A percentile compares a stretch with the other conserved stretches of the same genome.
phyloP scores from a whole-genome alignment of 2,888 invertebrate genomes.

The Keiferia lycopersicella region DNA sequence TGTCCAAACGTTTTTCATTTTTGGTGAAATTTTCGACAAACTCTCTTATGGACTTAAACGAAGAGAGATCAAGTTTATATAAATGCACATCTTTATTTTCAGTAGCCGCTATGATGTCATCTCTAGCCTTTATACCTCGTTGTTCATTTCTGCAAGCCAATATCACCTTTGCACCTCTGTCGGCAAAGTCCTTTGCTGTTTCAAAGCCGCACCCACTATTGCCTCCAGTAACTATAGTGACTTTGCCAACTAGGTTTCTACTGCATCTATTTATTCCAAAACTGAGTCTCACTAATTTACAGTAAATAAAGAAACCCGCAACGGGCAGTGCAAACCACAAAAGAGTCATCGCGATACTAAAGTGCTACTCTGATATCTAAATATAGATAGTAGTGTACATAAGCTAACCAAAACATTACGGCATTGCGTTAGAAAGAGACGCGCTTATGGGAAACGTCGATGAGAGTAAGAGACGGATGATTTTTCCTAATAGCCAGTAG shows the following conservation, averaged over 20 bases:
- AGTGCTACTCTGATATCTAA: background rate
- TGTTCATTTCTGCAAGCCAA: constrained; percentile 88
- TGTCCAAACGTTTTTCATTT: constrained; percentile 69
- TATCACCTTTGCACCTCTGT: constrained; percentile 86
- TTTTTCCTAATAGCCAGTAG: background rate
- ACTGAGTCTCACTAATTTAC: constrained; percentile 13
- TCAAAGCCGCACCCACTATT: constrained; percentile 89
- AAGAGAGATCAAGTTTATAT: constrained; percentile 67
- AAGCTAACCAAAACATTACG: constrained; percentile 1
- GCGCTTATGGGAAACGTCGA: background rate
- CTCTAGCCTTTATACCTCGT: constrained; percentile 78
- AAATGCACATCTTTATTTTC: constrained; percentile 45
- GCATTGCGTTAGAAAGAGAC: background rate
- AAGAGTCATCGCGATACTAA: background rate
- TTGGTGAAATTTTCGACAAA: constrained; percentile 79
- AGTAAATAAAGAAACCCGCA: background rate
- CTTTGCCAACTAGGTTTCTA: constrained; percentile 82
- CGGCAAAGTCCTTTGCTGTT: constrained; percentile 84
- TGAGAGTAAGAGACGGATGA: background rate
- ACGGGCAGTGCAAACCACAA: background rate
- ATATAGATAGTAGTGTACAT: background rate
- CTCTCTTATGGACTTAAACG: constrained; percentile 70
- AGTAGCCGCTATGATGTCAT: constrained; percentile 37
- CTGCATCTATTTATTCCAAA: constrained; percentile 34
- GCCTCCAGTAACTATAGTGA: constrained; percentile 90